These are phyloP conservation scores for Hirundichthys speculiger DNA, from an alignment of 2,113 vertebrate genomes.

Conservation along the genomic window DNA sequence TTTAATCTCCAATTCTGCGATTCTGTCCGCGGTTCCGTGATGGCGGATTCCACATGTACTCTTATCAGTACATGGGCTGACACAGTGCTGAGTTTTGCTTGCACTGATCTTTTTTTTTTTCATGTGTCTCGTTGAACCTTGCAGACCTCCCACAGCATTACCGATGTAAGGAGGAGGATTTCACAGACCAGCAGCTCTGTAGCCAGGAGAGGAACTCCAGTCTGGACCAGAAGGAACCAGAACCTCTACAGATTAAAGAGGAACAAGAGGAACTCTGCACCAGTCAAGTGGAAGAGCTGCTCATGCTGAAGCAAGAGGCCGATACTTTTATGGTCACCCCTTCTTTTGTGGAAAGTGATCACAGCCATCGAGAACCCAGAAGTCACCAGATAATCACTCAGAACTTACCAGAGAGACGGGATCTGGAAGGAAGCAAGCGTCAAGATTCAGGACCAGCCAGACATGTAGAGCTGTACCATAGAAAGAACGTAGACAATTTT, in stretches of 20 bases:
- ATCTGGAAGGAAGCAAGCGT: no score
- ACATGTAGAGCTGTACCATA: no score
- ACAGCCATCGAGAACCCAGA: neutral
- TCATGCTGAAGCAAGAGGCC: neutral
- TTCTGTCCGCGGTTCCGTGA: no score
- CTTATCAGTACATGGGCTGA: no score
- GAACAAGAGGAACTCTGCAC: neutral
- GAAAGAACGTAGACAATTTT: neutral
- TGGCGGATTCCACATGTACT: no score
- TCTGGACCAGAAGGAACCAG: neutral
- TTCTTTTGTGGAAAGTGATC: constrained; percentile 1
- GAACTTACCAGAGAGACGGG: no score
- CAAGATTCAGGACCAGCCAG: neutral
- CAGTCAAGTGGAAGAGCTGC: neutral
- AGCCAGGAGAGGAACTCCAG: neutral
- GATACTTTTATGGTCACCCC: neutral
- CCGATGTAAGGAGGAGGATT: neutral
- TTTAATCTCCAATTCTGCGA: no score
- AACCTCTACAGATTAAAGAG: neutral
- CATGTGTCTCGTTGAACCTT: neutral
- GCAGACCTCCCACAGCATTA: neutral
- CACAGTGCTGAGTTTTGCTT: no score
- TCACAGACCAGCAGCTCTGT: neutral
- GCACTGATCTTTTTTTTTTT: neutral
- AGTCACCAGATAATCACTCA: neutral